Base-by-base conservation (phyloP, 1,140 invertebrate genomes). In the Drosophila sp. region DNA sequence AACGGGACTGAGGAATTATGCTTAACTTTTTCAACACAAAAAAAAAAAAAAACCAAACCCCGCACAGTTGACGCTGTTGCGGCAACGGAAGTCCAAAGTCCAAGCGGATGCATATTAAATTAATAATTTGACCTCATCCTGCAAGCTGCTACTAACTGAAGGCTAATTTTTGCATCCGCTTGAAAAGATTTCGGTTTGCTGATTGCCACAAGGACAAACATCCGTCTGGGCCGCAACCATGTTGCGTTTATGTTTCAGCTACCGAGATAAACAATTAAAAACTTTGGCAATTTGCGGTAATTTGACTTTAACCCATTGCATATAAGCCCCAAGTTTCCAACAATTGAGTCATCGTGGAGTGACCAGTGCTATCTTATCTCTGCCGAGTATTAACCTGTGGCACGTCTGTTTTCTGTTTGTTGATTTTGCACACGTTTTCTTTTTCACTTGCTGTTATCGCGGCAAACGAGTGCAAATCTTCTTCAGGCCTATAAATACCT, bases 101-200 rank as follows among this genome's bases (percentile, higher is more conserved):
- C 70, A 55, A 84, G 80, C 84, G 84, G 84, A 89, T 87, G 86
- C 84, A 87, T 89, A 89, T 89, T 89, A 89, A 89, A 89, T 89
- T 89, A 89, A 89, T 89, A 89, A 89, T 89, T 89, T 89, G 84
- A 89, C 84, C 84, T 77, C 73, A 72, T 80, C 80, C 83, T 76
- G 75, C 41, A 66, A 76, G 44, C 54, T 68, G 66, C 74, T 60
- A 56, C 68, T 50, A 60, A 25, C 47, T 50, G 55, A 56, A 58
- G 76, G 60, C 66, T 79, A 74, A 79, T 79, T 79, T 79, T 63
- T 79, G 77, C 84, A 89, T 89, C 84, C 84, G 80, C 35, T 68
- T 57, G 54, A 35, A 60, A 68, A 87, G 84, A 84, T 89, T 87
- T 87, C 65, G 80, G 80, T 83, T 89, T 66, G 69, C 66, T 87